Evolutionary conservation across 2,797 vertebrate species (phyloP), one percentile per base, ranked within the genome.

Genomic region (Cynodonichthys magdalenae): DNA sequence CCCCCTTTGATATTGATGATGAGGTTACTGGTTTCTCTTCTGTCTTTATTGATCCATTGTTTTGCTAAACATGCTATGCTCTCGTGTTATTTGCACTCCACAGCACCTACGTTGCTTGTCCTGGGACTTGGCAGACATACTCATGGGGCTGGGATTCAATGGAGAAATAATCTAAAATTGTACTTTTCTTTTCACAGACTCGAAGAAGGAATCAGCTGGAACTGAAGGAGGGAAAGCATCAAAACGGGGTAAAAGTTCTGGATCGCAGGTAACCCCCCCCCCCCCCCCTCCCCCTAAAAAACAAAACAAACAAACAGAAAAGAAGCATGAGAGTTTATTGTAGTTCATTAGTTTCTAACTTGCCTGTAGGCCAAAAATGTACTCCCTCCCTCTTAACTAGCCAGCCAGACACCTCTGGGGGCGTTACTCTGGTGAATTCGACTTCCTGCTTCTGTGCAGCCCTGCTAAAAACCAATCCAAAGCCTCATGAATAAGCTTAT

Each of bases 181-280:
- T 72, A 66, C 86, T 86, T 39, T 34, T 76, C 3, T 85, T 92
- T 39, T 74, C 18, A 60, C 94, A 99, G 97, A 98, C 95, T 96
- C 95, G 85, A 97, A 96, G 95, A 97, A 97, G 93, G 96, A 98
- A 89, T 93, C 94, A 92, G 95, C 97, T 95, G 95, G 96, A 93
- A 93, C 95, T 72, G 97, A 98, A 94, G 97, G 95, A 93, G 97
- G 96, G 90, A 99, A 98, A 94, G 90, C 94, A 85, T 94, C 94
- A 74, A 97, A 99, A 93, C 98, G 95, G 93, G 92, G 94, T 82
- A 99, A 98, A 96, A 93, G 94, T 91, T 96, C 96, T 92, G 95
- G 94, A 92, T 95, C 95, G 11, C 97, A 99, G 97, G 97, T 99
- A 97, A 52, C 58, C 89, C 24, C 78, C 6, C 5, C 29, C 6